These are phyloP conservation scores for Drosophila kikkawai DNA, from an alignment of 1,140 invertebrate species.

Conservation along the genomic window DNA sequence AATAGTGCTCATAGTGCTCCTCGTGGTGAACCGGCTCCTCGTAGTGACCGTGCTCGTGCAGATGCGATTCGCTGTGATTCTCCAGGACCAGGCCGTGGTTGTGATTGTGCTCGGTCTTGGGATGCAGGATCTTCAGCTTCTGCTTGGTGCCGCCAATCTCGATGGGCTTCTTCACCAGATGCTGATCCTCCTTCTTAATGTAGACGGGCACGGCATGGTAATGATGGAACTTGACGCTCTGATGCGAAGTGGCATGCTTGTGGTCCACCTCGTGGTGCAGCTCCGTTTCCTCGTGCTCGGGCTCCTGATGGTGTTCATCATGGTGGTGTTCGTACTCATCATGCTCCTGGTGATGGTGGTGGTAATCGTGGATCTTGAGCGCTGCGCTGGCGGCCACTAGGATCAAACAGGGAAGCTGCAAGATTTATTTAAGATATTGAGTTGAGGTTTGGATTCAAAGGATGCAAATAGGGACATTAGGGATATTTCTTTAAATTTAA, in stretches of 20 bases:
- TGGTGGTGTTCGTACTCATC: constrained; percentile 34
- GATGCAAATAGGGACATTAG: not conserved
- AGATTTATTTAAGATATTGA: not conserved
- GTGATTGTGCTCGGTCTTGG: constrained; percentile 87
- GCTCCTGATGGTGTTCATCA: constrained; percentile 78
- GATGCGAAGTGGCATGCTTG: constrained; percentile 88
- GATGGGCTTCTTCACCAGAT: constrained; percentile 87
- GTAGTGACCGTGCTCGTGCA: constrained; percentile 85
- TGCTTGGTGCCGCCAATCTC: constrained; percentile 87
- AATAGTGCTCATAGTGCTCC: constrained; percentile 78
- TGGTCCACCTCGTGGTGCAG: constrained; percentile 87
- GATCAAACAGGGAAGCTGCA: constrained; percentile 66
- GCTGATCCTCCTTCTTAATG: constrained; percentile 88
- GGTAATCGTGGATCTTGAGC: constrained; percentile 76
- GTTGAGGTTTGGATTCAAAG: not conserved
- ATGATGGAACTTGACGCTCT: constrained; percentile 88
- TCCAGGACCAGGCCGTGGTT: constrained; percentile 87
- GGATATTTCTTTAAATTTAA: not conserved
- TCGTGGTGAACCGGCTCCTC: constrained; percentile 80
- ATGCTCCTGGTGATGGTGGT: constrained; percentile 39
- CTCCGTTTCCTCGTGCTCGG: constrained; percentile 86
- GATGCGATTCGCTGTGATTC: constrained; percentile 86
- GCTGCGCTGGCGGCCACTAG: constrained; percentile 52
- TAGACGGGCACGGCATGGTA: constrained; percentile 88
- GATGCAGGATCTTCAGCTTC: constrained; percentile 87